Evolutionary conservation across 2,888 invertebrate genomes (phyloP).

Genomic region (Agrochola circellaris): DNA sequence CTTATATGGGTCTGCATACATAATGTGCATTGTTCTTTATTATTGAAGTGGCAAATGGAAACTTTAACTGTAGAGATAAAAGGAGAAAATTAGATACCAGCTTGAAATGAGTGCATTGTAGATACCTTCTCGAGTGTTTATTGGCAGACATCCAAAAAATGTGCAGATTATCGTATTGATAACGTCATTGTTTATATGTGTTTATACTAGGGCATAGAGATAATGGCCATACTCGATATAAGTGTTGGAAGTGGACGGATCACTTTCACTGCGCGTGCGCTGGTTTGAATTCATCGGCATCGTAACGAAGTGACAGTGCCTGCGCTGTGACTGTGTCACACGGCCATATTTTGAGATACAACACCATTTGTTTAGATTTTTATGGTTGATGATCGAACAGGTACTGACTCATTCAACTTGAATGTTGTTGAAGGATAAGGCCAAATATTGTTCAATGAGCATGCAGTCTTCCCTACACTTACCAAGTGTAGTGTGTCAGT

Average conservation of each 20-base stretch:
- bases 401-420: not conserved
- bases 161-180: conserved; percentile 38
- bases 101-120: conserved; percentile 17
- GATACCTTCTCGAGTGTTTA: conserved; percentile 14
- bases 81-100: conserved; percentile 19
- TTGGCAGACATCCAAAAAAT: conserved; percentile 59
- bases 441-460: conserved; percentile 1
- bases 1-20: conserved; percentile 29
- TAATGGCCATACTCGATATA: conserved; percentile 47
- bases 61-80: conserved; percentile 21
- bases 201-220: conserved; percentile 37
- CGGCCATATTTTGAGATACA: conserved; percentile 42
- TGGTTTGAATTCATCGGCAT: conserved; percentile 60
- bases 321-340: conserved; percentile 33
- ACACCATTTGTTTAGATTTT: conserved; percentile 28
- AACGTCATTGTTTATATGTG: conserved; percentile 42
- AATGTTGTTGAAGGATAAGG: not conserved
- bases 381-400: not conserved
- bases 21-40: conserved; percentile 45
- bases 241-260: conserved; percentile 49
- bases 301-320: conserved; percentile 44
- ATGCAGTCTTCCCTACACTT: not conserved
- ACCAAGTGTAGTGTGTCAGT: not conserved
- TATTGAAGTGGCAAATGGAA: conserved; percentile 39
- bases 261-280: conserved; percentile 77